phyloP scores from a whole-genome alignment of 2,797 vertebrate genomes.

The Manis crassicaudata region DNA sequence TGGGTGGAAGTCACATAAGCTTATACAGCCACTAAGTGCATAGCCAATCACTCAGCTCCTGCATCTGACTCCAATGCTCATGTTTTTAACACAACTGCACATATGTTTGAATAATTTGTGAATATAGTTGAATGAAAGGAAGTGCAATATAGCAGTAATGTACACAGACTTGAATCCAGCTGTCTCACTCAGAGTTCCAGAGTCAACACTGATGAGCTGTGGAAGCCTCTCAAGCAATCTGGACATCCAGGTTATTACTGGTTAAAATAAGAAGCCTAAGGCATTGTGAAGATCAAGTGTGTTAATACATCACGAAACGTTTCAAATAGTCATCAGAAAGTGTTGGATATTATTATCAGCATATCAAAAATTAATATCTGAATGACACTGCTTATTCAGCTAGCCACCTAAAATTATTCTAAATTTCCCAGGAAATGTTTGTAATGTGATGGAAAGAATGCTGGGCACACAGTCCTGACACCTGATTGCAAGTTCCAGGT shows the following conservation, averaged over 20 bases:
- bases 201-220: background rate
- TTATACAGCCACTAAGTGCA: background rate
- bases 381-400: background rate
- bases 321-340: background rate
- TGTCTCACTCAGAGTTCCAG: background rate
- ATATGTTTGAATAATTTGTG: background rate
- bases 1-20: background rate
- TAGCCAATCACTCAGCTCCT: background rate
- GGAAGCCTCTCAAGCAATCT: background rate
- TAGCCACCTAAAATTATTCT: background rate
- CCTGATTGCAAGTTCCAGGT: background rate
- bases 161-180: background rate
- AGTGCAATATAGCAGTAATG: background rate
- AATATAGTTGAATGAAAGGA: background rate
- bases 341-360: background rate
- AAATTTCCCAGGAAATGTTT: background rate
- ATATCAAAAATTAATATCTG: background rate
- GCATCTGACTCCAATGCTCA: background rate
- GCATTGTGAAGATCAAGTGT: background rate
- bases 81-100: background rate
- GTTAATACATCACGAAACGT: background rate
- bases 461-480: background rate
- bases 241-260: background rate
- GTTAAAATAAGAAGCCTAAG: background rate
- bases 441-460: background rate